phyloP scores from a whole-genome alignment of 2,888 invertebrate genomes.

The Acrobasis repandana region DNA sequence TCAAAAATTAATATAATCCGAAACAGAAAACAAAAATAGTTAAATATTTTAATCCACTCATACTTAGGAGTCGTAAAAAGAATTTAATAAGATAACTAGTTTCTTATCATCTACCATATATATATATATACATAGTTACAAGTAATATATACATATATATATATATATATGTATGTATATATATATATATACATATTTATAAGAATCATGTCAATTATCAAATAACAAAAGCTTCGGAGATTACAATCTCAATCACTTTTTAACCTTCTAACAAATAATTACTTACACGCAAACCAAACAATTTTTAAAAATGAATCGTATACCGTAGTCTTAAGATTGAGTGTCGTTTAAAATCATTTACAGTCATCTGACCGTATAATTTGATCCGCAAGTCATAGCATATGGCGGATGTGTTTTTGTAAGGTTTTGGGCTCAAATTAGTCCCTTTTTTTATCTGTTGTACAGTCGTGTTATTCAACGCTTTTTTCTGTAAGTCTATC shows the following conservation, averaged over 20 bases:
- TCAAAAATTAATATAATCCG: too few relatives aligned
- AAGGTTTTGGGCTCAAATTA: constrained; percentile 26
- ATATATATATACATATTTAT: too few relatives aligned
- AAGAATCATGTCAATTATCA: not conserved
- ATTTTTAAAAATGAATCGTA: constrained; percentile 29
- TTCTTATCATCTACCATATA: too few relatives aligned
- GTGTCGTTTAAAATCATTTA: constrained; percentile 23
- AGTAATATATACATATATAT: too few relatives aligned
- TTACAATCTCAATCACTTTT: constrained; percentile 28
- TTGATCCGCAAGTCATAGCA: constrained; percentile 46
- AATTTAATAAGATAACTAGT: too few relatives aligned
- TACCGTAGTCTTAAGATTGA: constrained; percentile 24
- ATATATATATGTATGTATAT: too few relatives aligned
- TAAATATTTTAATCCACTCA: too few relatives aligned
- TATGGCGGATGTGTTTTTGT: constrained; percentile 63
- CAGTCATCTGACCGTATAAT: constrained; percentile 50
- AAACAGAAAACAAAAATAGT: too few relatives aligned
- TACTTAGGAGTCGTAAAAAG: too few relatives aligned
- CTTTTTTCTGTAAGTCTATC: not conserved
- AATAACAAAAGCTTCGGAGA: constrained; percentile 11
- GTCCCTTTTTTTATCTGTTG: constrained; percentile 23
- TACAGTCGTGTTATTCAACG: not conserved
- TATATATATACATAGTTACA: too few relatives aligned
- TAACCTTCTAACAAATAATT: constrained; percentile 28
- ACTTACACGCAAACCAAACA: constrained; percentile 26